Evolutionary conservation across 2,113 vertebrate species (phyloP), one percentile per base, ranked within the genome.

Genomic region (Podarcis muralis): DNA sequence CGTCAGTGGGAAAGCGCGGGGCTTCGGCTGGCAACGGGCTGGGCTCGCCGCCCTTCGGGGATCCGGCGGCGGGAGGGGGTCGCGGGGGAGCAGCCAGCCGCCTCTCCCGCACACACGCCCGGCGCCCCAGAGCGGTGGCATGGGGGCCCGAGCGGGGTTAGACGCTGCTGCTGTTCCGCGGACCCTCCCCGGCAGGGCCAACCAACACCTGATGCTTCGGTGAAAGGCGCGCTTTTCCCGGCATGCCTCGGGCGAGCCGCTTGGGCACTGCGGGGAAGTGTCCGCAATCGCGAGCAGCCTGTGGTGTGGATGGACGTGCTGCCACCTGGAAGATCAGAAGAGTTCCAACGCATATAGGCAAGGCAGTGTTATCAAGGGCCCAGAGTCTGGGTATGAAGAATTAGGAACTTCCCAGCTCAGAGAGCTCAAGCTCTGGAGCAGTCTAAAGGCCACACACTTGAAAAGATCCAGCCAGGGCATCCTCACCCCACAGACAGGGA

Each of bases 1-100:
- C 96, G 95, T 97, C 97, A 97, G 27, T 92, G 94, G 76, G n/a
- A 90, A 32, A 88, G 88, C 86, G 90, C 77, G 62, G 48, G 68
- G 88, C 68, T 88, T 74, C 22, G 5, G 90, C 13, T 12, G 91
- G 76, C 86, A 35, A 90, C 48, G n/a, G 2, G 27, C 40, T 40
- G n/a, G 57, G 22, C 11, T n/a, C 8, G 1, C 20, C 6, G 1
- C 20, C 66, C 65, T 40, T 18, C 16, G 6, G 81, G n/a, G 57
- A 76, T 6, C 43, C 7, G 6, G 13, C 23, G 65, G 53, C 59
- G 32, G 53, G 62, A 11, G n/a, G 25, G 2, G 35, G 84, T 4
- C 18, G 30, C 22, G 71, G 4, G 68, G 30, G 23, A 18, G 3
- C 53, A 27, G 27, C 23, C 48, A 25, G 11, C 27, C 43, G 69